Percentiles rank a stretch among this genome's conserved stretches.
These are phyloP conservation scores for Picus viridis DNA, from an alignment of 2,797 vertebrate species.

Conservation along the genomic window DNA sequence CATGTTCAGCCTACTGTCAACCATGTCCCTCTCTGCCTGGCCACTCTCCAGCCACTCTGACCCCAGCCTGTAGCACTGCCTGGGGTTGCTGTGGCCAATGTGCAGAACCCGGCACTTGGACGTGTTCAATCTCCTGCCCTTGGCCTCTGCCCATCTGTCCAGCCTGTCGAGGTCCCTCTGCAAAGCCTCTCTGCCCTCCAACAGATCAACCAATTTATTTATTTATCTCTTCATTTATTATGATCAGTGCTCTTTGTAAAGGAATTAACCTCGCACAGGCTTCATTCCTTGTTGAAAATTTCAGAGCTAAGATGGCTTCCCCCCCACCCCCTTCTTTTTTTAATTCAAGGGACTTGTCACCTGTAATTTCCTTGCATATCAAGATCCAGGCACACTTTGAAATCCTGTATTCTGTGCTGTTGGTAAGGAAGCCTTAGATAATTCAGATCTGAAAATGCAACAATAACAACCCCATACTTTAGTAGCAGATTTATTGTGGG, in stretches of 20 bases:
- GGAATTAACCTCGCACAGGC: not conserved
- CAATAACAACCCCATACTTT: constrained; percentile 4
- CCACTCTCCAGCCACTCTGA: no score
- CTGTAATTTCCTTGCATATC: constrained; percentile 16
- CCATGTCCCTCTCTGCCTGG: no score
- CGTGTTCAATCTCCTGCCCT: no score
- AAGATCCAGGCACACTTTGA: constrained; percentile 28
- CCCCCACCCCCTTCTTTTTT: not conserved
- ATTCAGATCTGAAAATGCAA: constrained; percentile 21
- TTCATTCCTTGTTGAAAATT: not conserved
- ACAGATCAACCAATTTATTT: no score
- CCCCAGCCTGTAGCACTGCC: no score
- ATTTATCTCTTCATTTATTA: not conserved
- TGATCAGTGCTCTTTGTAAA: not conserved
- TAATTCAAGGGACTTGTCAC: constrained; percentile 18
- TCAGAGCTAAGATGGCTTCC: not conserved
- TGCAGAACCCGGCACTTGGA: no score
- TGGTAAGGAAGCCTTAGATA: constrained; percentile 17
- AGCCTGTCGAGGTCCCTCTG: no score
- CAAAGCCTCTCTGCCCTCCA: no score
- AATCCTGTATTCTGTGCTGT: not conserved
- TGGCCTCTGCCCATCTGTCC: no score
- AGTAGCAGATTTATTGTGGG: not conserved
- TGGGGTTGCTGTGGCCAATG: no score
- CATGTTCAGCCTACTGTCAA: no score